These are phyloP conservation scores for Holothuria leucospilota DNA, from an alignment of 53 echinoderm and acorn worm genomes.

Conservation along the genomic window DNA sequence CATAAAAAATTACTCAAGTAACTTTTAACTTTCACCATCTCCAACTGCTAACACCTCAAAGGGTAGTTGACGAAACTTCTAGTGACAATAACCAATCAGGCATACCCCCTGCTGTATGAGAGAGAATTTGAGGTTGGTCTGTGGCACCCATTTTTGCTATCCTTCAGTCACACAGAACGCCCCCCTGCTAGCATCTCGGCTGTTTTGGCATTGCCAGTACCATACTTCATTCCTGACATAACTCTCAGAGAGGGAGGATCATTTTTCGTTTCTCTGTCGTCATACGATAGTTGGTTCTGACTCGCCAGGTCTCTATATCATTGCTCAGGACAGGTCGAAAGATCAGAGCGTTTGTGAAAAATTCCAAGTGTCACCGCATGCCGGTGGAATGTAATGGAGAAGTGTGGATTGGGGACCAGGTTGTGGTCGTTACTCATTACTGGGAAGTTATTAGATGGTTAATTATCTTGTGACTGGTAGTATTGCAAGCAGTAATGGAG, in stretches of 20 bases:
- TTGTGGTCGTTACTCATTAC: too few relatives aligned
- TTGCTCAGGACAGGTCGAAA: slow-evolving; percentile 30
- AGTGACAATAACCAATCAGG: slow-evolving; percentile 34
- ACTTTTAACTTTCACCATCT: too few relatives aligned
- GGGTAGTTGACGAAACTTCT: not conserved
- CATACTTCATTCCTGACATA: slow-evolving; percentile 38
- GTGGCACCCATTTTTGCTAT: slow-evolving; percentile 19
- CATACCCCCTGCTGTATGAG: not conserved
- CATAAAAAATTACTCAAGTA: too few relatives aligned
- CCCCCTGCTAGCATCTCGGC: slow-evolving; percentile 15
- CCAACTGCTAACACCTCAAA: too few relatives aligned
- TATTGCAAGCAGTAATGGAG: too few relatives aligned
- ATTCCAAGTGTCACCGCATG: slow-evolving; percentile 23
- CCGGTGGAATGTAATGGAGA: slow-evolving; percentile 1
- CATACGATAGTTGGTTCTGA: not conserved
- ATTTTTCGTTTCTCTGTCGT: slow-evolving; percentile 6
- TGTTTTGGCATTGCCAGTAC: slow-evolving; percentile 16
- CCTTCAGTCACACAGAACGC: slow-evolving; percentile 5
- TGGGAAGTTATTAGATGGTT: too few relatives aligned
- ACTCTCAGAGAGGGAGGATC: not conserved
- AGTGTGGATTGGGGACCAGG: not conserved
- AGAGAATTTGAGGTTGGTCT: slow-evolving; percentile 14
- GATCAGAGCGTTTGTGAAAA: slow-evolving; percentile 16
- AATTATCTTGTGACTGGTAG: too few relatives aligned
- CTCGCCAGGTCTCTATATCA: slow-evolving; percentile 3